Evolutionary conservation across 1,140 invertebrate species (phyloP).

Genomic region (Carposina sasakii): DNA sequence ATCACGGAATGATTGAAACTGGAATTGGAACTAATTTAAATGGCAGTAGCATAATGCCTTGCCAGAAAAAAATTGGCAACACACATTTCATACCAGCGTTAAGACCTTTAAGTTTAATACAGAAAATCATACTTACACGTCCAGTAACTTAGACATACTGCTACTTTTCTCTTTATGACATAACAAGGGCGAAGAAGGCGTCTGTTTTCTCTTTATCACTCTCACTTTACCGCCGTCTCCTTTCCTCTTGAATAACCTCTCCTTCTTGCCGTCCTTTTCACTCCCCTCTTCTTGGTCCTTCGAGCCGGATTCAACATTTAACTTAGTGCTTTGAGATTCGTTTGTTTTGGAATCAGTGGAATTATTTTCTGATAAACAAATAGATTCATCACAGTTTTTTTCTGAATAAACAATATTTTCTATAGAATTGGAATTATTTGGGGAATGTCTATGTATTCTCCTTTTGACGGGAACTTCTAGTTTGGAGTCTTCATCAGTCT

Average conservation of each 20-base stretch:
- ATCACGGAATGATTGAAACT: too few species aligned
- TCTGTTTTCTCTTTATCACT: conserved; percentile 61
- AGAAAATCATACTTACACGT: conserved; percentile 72
- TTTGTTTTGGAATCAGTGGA: too few species aligned
- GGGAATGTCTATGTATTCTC: conserved; percentile 27
- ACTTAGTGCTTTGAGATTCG: too few species aligned
- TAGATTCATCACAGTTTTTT: too few species aligned
- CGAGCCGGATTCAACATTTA: too few species aligned
- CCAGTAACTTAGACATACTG: conserved; percentile 88
- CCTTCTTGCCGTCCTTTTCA: conserved; percentile 70
- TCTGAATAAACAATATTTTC: too few species aligned
- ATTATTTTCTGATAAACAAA: too few species aligned
- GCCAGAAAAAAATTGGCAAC: too few species aligned
- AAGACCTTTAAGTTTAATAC: too few species aligned
- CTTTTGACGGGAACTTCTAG: conserved; percentile 30
- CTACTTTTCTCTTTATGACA: conserved; percentile 87
- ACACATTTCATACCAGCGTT: not conserved
- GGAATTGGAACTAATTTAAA: too few species aligned
- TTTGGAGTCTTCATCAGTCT: conserved; percentile 18
- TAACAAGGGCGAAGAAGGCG: conserved; percentile 46
- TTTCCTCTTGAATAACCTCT: conserved; percentile 79
- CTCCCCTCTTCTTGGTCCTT: conserved; percentile 13
- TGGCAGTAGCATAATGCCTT: too few species aligned
- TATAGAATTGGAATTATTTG: too few species aligned
- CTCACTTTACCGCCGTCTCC: conserved; percentile 75